Evolutionary conservation across 1,140 invertebrate genomes (phyloP), one percentile per base, ranked within the genome.

Genomic region (Drosophila melanica): DNA sequence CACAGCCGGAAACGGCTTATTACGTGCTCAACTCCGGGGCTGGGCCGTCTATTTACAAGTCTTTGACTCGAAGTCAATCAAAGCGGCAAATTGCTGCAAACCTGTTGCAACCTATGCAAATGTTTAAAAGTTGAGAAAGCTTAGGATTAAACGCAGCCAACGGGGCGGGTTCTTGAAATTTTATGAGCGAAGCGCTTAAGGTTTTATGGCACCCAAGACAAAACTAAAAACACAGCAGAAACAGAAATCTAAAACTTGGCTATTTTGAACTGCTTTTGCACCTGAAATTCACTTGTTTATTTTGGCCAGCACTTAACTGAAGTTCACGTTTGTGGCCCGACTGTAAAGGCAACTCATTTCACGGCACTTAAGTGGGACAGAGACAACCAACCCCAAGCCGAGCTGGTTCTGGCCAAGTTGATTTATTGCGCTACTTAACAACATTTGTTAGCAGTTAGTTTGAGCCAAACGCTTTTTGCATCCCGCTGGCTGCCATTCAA

Each of bases 381-480:
- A 30, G 10, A 12, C 10, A 27, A 27, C 4, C 27, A 27, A 1
- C 27, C 12, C 23, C 23, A 35, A 59, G 54, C n/a, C 50, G 18
- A 7, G 62, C 57, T 18, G 57, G 42, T 33, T 45, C 41, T 30
- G 44, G 68, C 68, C 68, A 70, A 66, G 75, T 75, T 81, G 79
- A 82, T 81, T 81, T 81, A 81, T 84, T 66, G 60, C 59, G 44
- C 80, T 77, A 82, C 75, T 79, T 73, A 58, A 47, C 67, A 77
- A 57, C 80, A 82, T 81, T 81, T 84, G 79, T 84, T 79, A 65
- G 79, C 70, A 79, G 79, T 75, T 81, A 39, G 54, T 54, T 53
- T 51, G 16, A 27, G 54, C 44, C 47, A 60, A 62, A 37, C 51
- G 48, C 23, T 57, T 48, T 48, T 60, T 60, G 44, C 42, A 37